phyloP scores from a whole-genome alignment of 1,140 invertebrate genomes.

The Tribolium castaneum region DNA sequence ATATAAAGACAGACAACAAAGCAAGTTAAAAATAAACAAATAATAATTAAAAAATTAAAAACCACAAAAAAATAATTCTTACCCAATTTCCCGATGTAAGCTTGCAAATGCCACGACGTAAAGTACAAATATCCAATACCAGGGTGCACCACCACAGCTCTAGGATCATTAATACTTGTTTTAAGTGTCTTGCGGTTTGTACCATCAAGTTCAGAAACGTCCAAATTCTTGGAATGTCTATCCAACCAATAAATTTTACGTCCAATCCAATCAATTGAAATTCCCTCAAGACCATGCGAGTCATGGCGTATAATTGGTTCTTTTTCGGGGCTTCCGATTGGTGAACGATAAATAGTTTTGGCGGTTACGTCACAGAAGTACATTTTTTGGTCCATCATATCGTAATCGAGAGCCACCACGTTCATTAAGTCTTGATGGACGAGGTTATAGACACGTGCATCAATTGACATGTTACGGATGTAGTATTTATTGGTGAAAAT shows the following conservation, averaged over 20 bases:
- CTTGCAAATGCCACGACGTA: conserved; percentile 95
- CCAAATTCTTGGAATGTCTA: conserved; percentile 91
- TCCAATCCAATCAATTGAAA: conserved; percentile 96
- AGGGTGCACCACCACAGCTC: conserved; percentile 95
- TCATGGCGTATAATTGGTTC: conserved; percentile 93
- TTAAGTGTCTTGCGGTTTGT: conserved; percentile 90
- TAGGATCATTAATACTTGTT: conserved; percentile 88
- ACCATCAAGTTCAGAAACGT: conserved; percentile 93
- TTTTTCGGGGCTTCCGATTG: conserved; percentile 69
- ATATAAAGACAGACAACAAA: no score
- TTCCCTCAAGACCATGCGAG: conserved; percentile 94
- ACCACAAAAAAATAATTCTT: no score
- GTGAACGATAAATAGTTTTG: conserved; percentile 87
- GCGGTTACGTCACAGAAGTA: conserved; percentile 97
- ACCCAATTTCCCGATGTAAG: conserved; percentile 97
- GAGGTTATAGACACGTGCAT: conserved; percentile 86
- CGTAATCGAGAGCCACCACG: conserved; percentile 96
- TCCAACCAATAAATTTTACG: conserved; percentile 99
- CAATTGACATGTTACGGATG: conserved; percentile 92
- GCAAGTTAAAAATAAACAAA: no score
- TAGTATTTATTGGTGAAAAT: conserved; percentile 99
- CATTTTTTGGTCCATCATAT: conserved; percentile 83
- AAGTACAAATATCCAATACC: conserved; percentile 95
- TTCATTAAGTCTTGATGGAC: conserved; percentile 96
- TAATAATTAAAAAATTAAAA: no score